Percentiles rank a stretch among this genome's conserved stretches.
These are phyloP conservation scores for Silurus meridionalis DNA, from an alignment of 2,113 vertebrate genomes.

Conservation along the genomic window DNA sequence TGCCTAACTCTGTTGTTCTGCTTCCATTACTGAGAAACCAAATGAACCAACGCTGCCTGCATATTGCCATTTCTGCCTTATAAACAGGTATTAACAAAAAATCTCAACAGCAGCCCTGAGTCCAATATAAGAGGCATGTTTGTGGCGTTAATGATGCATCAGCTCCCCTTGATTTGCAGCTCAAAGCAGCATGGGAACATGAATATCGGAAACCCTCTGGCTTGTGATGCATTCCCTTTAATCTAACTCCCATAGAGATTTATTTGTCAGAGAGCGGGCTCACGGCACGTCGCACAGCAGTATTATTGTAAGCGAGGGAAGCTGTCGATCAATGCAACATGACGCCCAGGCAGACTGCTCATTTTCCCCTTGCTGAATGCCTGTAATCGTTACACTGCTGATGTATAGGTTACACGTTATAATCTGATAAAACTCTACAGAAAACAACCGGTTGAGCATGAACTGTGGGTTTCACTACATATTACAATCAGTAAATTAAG, in stretches of 20 bases:
- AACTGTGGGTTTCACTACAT: not conserved
- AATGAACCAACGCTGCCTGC: not conserved
- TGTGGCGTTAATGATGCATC: conserved; percentile 35
- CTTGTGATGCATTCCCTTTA: conserved; percentile 54
- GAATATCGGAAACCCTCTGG: conserved; percentile 50
- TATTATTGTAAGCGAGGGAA: conserved; percentile 42
- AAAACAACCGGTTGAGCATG: conserved; percentile 9
- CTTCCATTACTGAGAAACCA: not conserved
- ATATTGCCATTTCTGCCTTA: not conserved
- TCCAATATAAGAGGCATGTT: conserved; percentile 20
- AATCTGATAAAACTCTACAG: conserved; percentile 8
- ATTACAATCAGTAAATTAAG: not conserved
- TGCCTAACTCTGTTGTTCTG: not conserved
- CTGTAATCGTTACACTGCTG: conserved; percentile 11
- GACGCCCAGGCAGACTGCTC: conserved; percentile 49
- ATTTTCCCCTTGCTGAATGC: conserved; percentile 24
- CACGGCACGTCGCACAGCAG: conserved; percentile 45
- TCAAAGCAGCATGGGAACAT: conserved; percentile 41
- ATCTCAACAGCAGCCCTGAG: conserved; percentile 16
- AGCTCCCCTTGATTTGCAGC: conserved; percentile 31
- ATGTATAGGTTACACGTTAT: conserved; percentile 13
- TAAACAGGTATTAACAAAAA: not conserved
- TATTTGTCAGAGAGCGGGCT: conserved; percentile 50
- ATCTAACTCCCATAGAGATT: conserved; percentile 55
- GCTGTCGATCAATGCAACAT: conserved; percentile 56